These are phyloP conservation scores for Aphrophora alni DNA, from an alignment of 2,888 invertebrate species.

Conservation along the genomic window DNA sequence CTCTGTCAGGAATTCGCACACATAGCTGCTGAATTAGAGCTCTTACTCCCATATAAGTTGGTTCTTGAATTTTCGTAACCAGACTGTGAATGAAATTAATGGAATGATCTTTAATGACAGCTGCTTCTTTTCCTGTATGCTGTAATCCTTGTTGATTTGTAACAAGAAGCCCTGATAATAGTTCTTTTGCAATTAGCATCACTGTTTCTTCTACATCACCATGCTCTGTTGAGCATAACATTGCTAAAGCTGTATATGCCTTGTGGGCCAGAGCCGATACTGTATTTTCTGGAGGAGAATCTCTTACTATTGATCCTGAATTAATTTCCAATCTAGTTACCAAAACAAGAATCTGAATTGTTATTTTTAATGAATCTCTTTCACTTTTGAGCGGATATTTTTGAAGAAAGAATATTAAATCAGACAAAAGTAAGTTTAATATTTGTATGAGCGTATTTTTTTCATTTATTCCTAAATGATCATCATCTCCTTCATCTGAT, in stretches of 20 bases:
- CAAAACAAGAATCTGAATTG: slow-evolving; percentile 56
- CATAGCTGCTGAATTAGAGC: slow-evolving; percentile 59
- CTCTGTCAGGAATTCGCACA: slow-evolving; percentile 58
- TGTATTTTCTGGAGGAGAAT: slow-evolving; percentile 17
- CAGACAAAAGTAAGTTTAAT: slow-evolving; percentile 52
- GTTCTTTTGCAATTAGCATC: slow-evolving; percentile 56
- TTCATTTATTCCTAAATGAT: slow-evolving; percentile 23
- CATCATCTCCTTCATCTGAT: slow-evolving; percentile 16
- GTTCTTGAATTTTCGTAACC: slow-evolving; percentile 52
- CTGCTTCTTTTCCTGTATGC: slow-evolving; percentile 44
- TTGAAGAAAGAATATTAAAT: slow-evolving; percentile 57
- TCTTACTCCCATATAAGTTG: slow-evolving; percentile 52
- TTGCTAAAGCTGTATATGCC: slow-evolving; percentile 56
- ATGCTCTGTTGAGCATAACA: slow-evolving; percentile 58
- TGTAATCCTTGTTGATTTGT: slow-evolving; percentile 43
- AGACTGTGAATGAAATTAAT: slow-evolving; percentile 52
- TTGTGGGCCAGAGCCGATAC: slow-evolving; percentile 50
- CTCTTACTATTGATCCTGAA: slow-evolving; percentile 27
- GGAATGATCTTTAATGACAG: slow-evolving; percentile 52
- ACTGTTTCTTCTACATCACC: slow-evolving; percentile 57
- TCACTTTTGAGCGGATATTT: slow-evolving; percentile 58
- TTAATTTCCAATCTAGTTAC: slow-evolving; percentile 54
- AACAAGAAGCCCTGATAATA: slow-evolving; percentile 57
- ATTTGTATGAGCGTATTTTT: slow-evolving; percentile 27
- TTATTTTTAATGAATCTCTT: slow-evolving; percentile 57